Percentiles rank a stretch among this genome's conserved stretches.
phyloP scores from a whole-genome alignment of 1,140 invertebrate species.

The Magallana gigas region DNA sequence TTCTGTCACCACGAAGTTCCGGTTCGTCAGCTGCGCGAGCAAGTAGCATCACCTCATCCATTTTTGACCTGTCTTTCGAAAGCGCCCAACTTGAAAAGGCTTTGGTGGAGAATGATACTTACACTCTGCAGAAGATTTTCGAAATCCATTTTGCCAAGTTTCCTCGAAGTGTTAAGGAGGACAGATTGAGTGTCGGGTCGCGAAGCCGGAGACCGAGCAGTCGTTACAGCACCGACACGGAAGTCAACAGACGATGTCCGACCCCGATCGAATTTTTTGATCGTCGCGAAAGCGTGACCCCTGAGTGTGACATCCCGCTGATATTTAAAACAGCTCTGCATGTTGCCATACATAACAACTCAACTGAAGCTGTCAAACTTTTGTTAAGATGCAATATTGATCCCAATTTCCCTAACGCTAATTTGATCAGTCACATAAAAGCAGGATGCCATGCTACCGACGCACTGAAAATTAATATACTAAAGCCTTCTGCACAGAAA shows the following conservation, averaged over 20 bases:
- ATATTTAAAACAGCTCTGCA: constrained; percentile 82
- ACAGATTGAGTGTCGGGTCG: constrained; percentile 65
- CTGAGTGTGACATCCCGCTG: constrained; percentile 70
- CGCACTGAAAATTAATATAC: constrained; percentile 52
- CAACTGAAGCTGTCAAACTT: constrained; percentile 81
- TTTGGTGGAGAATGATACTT: constrained; percentile 81
- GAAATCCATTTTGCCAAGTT: constrained; percentile 82
- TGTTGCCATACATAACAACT: constrained; percentile 81
- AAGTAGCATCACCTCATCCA: constrained; percentile 79
- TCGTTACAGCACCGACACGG: constrained; percentile 65
- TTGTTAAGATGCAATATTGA: constrained; percentile 82
- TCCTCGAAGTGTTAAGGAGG: constrained; percentile 68
- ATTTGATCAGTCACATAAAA: constrained; percentile 67
- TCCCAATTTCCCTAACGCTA: constrained; percentile 80
- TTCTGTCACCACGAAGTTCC: constrained; percentile 53
- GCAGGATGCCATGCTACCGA: constrained; percentile 51
- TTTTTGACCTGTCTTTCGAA: constrained; percentile 81
- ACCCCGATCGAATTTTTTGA: constrained; percentile 67
- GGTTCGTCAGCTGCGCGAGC: constrained; percentile 53
- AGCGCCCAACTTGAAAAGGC: constrained; percentile 81
- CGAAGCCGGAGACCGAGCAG: constrained; percentile 61
- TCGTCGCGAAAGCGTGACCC: constrained; percentile 66
- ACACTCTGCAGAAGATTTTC: constrained; percentile 80
- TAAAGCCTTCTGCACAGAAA: constrained; percentile 43
- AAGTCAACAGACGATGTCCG: constrained; percentile 63